Conservation (phyloP, 1,140 invertebrate genomes). For the Odontomachus brunneus region DNA sequence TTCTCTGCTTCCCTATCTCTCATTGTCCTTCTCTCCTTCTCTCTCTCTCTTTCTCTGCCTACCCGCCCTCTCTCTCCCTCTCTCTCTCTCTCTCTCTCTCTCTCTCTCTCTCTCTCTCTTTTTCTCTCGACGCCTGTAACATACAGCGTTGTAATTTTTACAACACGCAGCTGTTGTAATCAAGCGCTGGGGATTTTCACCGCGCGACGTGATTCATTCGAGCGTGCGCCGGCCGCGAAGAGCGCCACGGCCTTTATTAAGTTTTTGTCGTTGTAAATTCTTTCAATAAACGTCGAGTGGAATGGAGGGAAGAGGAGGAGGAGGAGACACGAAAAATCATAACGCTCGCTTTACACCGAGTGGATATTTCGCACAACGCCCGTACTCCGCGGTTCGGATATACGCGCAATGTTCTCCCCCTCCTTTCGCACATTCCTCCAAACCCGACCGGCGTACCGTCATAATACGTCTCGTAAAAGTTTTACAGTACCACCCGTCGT, state of each 20-base stretch:
- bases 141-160: conserved; percentile 54
- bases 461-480: conserved; percentile 55
- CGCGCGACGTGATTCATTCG: conserved; percentile 45
- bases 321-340: conserved; percentile 29
- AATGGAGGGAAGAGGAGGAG: too few relatives aligned
- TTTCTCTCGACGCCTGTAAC: background rate
- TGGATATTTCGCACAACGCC: conserved; percentile 29
- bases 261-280: conserved; percentile 57
- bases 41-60: background rate
- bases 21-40: background rate
- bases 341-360: conserved; percentile 39
- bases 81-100: background rate
- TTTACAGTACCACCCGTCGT: conserved; percentile 38
- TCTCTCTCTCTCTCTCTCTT: background rate
- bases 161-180: conserved; percentile 57
- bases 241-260: conserved; percentile 43
- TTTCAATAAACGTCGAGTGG: conserved; percentile 45
- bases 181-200: conserved; percentile 35
- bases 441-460: conserved; percentile 31
- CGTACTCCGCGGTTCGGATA: background rate
- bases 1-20: background rate
- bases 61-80: background rate
- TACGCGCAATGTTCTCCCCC: background rate
- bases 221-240: conserved; percentile 1
- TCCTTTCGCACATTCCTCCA: background rate